Conservation (phyloP, 2,113 vertebrate genomes). For the Erpornis zantholeuca region DNA sequence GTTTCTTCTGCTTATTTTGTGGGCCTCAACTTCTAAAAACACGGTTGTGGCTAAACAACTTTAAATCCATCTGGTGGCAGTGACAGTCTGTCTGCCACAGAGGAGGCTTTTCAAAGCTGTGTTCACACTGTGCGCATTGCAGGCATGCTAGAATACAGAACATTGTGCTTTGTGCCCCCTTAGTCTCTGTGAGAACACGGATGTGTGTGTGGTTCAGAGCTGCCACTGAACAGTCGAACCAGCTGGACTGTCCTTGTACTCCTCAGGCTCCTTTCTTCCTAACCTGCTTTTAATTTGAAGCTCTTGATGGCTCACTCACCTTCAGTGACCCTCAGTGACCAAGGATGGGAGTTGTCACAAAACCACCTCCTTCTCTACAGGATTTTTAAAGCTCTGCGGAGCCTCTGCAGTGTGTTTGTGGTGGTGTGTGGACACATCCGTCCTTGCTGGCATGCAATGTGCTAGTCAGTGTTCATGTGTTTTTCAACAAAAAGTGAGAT, state of each 20-base stretch:
- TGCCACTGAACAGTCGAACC: background rate
- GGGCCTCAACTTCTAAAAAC: background rate
- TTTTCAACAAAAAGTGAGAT: background rate
- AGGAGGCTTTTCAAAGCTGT: background rate
- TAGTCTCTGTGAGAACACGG: background rate
- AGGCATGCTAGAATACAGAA: background rate
- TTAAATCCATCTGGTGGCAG: background rate
- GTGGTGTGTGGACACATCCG: background rate
- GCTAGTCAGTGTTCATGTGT: background rate
- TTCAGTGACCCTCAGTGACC: background rate
- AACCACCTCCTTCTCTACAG: background rate
- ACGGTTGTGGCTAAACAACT: background rate
- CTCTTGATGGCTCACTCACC: background rate
- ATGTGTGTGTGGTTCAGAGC: background rate
- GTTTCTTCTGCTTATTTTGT: background rate
- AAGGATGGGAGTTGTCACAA: background rate
- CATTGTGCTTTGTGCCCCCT: background rate
- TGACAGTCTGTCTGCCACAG: background rate
- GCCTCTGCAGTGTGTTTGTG: background rate
- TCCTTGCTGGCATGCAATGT: background rate
- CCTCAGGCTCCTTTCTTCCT: background rate
- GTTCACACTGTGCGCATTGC: fast-evolving
- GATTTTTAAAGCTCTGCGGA: background rate
- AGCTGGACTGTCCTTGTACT: background rate
- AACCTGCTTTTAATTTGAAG: background rate